Conservation (phyloP, 2,888 invertebrate genomes). For the Acanthacorydalis orientalis region DNA sequence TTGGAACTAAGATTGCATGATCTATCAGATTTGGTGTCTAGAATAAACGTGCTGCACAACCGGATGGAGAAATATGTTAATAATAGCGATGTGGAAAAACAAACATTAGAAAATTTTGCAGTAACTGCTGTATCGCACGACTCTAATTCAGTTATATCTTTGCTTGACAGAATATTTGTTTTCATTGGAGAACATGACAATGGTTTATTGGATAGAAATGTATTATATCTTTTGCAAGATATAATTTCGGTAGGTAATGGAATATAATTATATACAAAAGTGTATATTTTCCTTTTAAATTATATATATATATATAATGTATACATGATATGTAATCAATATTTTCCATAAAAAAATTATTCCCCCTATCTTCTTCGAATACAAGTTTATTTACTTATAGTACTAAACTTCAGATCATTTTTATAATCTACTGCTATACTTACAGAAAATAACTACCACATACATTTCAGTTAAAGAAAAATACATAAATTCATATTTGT, state of each 20-base stretch:
- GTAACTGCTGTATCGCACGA: slow-evolving; percentile 50
- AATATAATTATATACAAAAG: not conserved
- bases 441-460: no score
- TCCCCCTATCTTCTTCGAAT: no score
- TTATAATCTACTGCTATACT: no score
- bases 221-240: slow-evolving; percentile 11
- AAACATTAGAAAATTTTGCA: slow-evolving; percentile 55
- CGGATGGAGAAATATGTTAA: slow-evolving; percentile 41
- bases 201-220: slow-evolving; percentile 28
- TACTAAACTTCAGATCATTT: no score
- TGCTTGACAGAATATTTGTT: slow-evolving; percentile 48
- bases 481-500: no score
- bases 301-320: not conserved
- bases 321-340: not conserved
- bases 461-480: no score
- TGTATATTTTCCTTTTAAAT: no score
- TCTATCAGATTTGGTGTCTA: slow-evolving; percentile 38
- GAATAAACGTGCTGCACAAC: slow-evolving; percentile 39
- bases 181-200: slow-evolving; percentile 35
- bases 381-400: no score
- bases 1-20: slow-evolving; percentile 43
- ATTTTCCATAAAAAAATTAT: no score
- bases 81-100: slow-evolving; percentile 35
- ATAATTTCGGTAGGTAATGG: slow-evolving; percentile 5
- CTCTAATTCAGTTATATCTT: slow-evolving; percentile 41